phyloP scores from a whole-genome alignment of 1,140 invertebrate genomes.

The Anadara kagoshimensis region DNA sequence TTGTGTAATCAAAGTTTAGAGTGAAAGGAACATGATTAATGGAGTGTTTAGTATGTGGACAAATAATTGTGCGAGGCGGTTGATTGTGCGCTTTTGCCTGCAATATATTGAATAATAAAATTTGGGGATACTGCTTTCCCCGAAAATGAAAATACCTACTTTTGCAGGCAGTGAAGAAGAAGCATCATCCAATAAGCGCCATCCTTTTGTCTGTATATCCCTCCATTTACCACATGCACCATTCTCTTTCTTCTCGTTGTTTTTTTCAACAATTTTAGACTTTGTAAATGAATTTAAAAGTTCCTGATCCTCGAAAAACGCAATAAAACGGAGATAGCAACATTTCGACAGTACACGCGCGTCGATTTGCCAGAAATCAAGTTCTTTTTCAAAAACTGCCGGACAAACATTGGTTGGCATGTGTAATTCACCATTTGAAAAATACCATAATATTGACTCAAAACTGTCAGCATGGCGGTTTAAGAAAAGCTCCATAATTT shows the following conservation, averaged over 20 bases:
- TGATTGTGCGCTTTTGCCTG: too few species aligned
- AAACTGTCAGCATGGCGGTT: constrained; percentile 32
- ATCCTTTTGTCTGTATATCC: constrained; percentile 27
- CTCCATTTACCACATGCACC: constrained; percentile 16
- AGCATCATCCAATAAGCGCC: constrained; percentile 47
- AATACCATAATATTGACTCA: constrained; percentile 45
- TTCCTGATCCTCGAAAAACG: constrained; percentile 44
- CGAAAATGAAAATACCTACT: constrained; percentile 20
- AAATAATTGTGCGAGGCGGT: too few species aligned
- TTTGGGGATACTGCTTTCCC: too few species aligned
- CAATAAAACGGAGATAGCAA: constrained; percentile 49
- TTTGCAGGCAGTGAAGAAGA: constrained; percentile 31
- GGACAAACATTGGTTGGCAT: constrained; percentile 44
- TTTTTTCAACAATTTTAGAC: constrained; percentile 6
- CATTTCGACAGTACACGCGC: constrained; percentile 44
- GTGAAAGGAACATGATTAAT: too few species aligned
- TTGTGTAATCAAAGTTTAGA: too few species aligned
- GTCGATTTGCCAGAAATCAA: constrained; percentile 54
- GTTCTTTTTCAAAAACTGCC: constrained; percentile 48
- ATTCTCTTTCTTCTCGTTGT: constrained; percentile 2
- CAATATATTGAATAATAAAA: too few species aligned
- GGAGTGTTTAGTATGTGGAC: too few species aligned
- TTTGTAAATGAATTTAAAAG: constrained; percentile 42
- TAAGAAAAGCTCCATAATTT: constrained; percentile 4
- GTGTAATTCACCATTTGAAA: constrained; percentile 51